Evolutionary conservation across 2,797 vertebrate genomes (phyloP).

Genomic region (Enteromius treurensis): DNA sequence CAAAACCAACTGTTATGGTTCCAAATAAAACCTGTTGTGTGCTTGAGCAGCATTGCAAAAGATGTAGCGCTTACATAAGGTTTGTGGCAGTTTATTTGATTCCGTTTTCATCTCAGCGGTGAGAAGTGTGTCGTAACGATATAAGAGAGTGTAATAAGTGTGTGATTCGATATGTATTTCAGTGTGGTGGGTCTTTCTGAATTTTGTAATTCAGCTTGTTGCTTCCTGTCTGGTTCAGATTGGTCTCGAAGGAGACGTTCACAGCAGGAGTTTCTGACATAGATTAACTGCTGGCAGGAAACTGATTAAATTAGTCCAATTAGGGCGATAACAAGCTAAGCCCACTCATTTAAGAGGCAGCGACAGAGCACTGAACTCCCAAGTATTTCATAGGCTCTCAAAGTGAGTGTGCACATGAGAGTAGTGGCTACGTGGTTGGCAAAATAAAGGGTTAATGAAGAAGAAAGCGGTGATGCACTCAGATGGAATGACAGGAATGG

Average conservation of each 20-base stretch:
- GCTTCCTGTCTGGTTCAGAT: slow-evolving; percentile 72
- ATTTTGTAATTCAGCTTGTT: slow-evolving; percentile 12
- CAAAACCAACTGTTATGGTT: slow-evolving; percentile 2
- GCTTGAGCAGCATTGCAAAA: neutral
- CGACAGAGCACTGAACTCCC: slow-evolving; percentile 58
- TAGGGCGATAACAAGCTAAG: slow-evolving; percentile 73
- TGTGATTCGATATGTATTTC: slow-evolving; percentile 54
- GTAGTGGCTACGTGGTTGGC: neutral
- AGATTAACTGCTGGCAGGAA: slow-evolving; percentile 75
- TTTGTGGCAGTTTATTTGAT: slow-evolving; percentile 7
- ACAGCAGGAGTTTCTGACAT: slow-evolving; percentile 70
- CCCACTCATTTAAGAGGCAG: slow-evolving; percentile 71
- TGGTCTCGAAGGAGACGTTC: slow-evolving; percentile 69
- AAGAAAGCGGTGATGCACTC: slow-evolving; percentile 2
- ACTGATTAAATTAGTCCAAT: slow-evolving; percentile 79
- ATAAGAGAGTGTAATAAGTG: neutral
- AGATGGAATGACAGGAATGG: neutral
- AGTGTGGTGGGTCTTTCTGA: slow-evolving; percentile 57
- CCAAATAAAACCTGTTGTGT: neutral
- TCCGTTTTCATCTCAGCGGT: neutral
- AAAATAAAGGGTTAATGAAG: slow-evolving; percentile 28
- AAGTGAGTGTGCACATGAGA: slow-evolving; percentile 4
- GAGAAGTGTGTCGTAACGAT: neutral
- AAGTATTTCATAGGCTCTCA: slow-evolving; percentile 47
- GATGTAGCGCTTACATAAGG: neutral